Evolutionary conservation across 2,797 vertebrate species (phyloP).

Genomic region (Tauraco hartlaubi): DNA sequence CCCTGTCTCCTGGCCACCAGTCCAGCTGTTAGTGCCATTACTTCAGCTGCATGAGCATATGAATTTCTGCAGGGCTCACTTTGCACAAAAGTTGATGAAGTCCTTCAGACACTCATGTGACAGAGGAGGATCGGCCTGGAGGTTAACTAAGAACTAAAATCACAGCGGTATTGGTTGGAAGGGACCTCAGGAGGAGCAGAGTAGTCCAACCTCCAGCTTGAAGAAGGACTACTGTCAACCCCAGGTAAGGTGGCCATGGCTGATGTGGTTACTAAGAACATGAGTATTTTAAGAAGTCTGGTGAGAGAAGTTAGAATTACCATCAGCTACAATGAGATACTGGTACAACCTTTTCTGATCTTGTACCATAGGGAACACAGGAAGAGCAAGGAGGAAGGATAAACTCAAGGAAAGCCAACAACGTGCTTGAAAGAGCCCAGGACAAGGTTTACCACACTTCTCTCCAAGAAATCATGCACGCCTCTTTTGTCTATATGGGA

Average conservation of each 20-base stretch:
- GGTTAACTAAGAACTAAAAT: neutral
- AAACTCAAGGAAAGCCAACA: neutral
- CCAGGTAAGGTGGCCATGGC: neutral
- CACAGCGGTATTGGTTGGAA: neutral
- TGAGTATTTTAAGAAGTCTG: neutral
- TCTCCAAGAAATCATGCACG: neutral
- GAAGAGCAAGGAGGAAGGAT: neutral
- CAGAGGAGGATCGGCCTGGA: neutral
- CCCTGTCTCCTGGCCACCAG: neutral
- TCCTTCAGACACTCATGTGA: neutral
- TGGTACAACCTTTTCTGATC: neutral
- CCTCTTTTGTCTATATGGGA: neutral
- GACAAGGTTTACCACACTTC: neutral
- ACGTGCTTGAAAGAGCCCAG: neutral
- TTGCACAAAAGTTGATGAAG: neutral
- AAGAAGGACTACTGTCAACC: neutral
- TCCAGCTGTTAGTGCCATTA: neutral
- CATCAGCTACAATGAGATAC: neutral
- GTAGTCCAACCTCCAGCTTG: neutral
- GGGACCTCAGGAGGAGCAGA: neutral
- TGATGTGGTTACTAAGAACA: neutral
- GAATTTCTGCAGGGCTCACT: neutral
- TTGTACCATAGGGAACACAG: fast-evolving
- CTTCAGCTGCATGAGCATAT: neutral
- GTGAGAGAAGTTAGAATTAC: neutral